Conservation (phyloP, 2,797 vertebrate species). For the Poeciliopsis presidionis region DNA sequence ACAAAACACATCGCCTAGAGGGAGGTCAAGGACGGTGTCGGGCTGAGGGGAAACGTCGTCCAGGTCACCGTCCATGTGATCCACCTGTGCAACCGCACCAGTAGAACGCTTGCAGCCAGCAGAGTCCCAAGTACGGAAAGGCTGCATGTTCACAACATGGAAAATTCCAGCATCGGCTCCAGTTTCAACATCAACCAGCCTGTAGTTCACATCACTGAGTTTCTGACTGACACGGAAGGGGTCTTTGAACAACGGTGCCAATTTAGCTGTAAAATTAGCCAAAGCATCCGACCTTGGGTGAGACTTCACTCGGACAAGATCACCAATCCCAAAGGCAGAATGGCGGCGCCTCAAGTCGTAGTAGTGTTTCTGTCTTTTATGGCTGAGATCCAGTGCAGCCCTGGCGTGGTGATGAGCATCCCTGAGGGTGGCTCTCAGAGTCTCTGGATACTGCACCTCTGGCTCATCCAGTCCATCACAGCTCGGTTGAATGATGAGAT, state of each 20-base stretch:
- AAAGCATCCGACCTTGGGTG: background rate
- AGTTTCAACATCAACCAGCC: background rate
- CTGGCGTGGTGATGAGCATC: background rate
- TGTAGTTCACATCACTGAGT: background rate
- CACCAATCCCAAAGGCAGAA: background rate
- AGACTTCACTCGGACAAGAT: background rate
- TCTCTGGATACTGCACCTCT: background rate
- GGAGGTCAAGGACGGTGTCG: background rate
- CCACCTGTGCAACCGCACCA: background rate
- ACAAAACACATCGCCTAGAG: constrained; percentile 2
- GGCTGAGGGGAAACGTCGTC: background rate
- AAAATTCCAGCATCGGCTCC: constrained; percentile 1
- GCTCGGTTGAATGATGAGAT: background rate
- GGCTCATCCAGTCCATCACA: background rate
- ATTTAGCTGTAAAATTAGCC: background rate
- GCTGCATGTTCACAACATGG: constrained; percentile 2
- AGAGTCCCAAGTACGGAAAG: constrained; percentile 1
- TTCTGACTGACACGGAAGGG: background rate
- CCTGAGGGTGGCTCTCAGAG: background rate
- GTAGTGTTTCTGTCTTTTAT: background rate
- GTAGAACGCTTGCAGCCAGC: background rate
- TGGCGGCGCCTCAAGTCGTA: background rate
- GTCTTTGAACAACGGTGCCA: background rate
- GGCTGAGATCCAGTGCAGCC: background rate
- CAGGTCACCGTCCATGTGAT: background rate